Conservation (phyloP, 1,140 invertebrate species). For the Caenorhabditis tropicalis region DNA sequence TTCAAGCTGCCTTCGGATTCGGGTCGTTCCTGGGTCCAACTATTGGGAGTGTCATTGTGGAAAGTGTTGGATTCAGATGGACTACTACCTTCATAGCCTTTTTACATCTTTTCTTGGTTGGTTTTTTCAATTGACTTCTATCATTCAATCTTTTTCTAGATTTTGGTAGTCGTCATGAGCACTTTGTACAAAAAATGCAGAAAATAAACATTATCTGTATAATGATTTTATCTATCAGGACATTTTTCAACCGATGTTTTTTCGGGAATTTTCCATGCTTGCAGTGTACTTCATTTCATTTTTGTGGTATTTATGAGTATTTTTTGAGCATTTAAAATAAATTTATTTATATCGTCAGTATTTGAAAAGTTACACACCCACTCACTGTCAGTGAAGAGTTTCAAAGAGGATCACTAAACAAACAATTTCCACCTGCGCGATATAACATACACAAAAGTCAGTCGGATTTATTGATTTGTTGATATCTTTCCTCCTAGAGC, state of each 20-base stretch:
- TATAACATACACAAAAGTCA: not conserved
- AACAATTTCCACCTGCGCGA: not conserved
- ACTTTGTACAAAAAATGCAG: not conserved
- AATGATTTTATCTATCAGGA: not conserved
- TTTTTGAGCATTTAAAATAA: too few relatives aligned
- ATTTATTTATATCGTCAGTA: too few relatives aligned
- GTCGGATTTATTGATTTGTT: not conserved
- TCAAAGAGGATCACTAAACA: not conserved
- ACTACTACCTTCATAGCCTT: slow-evolving; percentile 69
- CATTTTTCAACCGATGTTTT: too few relatives aligned
- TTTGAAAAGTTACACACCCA: not conserved
- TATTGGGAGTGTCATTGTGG: slow-evolving; percentile 65
- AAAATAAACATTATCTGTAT: not conserved
- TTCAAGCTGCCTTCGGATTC: slow-evolving; percentile 71
- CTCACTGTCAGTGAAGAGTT: not conserved
- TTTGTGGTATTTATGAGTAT: too few relatives aligned
- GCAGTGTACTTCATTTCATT: too few relatives aligned
- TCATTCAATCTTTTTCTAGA: not conserved
- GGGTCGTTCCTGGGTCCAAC: slow-evolving; percentile 64
- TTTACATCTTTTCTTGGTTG: slow-evolving; percentile 67
- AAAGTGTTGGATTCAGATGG: slow-evolving; percentile 66
- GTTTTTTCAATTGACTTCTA: slow-evolving; percentile 9
- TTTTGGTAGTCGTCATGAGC: not conserved
- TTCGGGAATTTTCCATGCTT: too few relatives aligned
- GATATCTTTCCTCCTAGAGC: not conserved